phyloP scores from a whole-genome alignment of 2,888 invertebrate species.

The Drosophila paranaensis region DNA sequence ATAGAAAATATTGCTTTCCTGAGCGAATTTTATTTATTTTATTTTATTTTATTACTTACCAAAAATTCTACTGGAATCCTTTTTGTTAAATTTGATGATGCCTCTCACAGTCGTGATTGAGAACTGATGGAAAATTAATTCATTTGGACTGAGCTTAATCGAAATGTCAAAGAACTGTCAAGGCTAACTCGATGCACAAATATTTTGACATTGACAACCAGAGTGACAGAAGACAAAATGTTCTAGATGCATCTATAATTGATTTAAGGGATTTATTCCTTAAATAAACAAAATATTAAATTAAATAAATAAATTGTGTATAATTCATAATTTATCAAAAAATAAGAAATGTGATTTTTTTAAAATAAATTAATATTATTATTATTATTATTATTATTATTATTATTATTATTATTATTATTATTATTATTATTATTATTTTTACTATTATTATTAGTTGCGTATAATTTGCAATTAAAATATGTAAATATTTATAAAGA shows the following conservation, averaged over 20 bases:
- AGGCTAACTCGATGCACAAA: constrained; percentile 1
- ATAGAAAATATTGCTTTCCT: not conserved
- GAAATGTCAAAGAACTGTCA: not conserved
- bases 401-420: too few species aligned
- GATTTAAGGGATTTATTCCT: too few species aligned
- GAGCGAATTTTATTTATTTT: rapidly evolving
- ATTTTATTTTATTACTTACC: not conserved
- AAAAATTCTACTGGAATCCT: not conserved
- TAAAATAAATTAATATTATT: too few species aligned
- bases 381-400: too few species aligned
- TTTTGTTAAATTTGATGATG: not conserved
- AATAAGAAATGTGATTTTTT: too few species aligned
- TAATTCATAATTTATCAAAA: too few species aligned
- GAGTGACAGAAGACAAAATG: not conserved
- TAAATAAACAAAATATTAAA: too few species aligned
- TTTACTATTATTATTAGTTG: too few species aligned
- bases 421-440: too few species aligned
- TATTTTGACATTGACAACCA: not conserved
- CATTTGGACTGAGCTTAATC: not conserved
- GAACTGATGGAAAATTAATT: not conserved
- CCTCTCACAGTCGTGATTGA: not conserved
- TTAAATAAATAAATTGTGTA: too few species aligned
- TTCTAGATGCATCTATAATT: not conserved
- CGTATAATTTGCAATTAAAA: too few species aligned
- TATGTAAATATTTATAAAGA: too few species aligned